Evolutionary conservation across 2,113 vertebrate genomes (phyloP), one percentile per base, ranked within the genome.

Genomic region (Gymnorhina tibicen): DNA sequence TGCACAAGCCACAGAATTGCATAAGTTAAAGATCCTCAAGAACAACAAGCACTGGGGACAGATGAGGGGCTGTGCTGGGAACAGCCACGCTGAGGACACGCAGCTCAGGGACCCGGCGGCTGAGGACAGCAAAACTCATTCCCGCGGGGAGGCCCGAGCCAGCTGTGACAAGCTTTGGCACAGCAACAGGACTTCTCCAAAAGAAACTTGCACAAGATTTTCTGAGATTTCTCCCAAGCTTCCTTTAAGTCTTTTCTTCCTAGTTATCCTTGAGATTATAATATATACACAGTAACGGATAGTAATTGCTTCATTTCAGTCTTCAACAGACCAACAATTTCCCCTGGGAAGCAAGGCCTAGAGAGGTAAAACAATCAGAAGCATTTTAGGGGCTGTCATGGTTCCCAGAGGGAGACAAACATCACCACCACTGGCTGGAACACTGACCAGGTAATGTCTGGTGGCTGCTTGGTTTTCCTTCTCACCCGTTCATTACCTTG

Each of bases 331-430:
- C 91, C 66, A 75, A 78, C 7, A 2, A 35, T 39, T 64, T 58
- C 70, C 87, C 87, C 89, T 74, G 93, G 74, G 55, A 91, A 94
- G 93, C 92, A 95, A 96, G 88, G 91, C 88, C 92, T 92, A 55
- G 33, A 80, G 87, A 92, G 89, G 88, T 83, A 46, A 82, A 80
- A 81, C 46, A 49, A 91, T 81, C 72, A 86, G 53, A 89, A 93
- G 76, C 39, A 24, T 78, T 81, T 89, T 17, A 7, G 46, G 59
- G 42, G 47, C 2, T 41, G 59, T 55, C 59, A 14, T 0, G 15
- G 39, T 41, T 87, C 86, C 88, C 86, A 83, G 67, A 24, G 30
- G 5, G 37, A 72, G 8, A 56, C 47, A 42, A 80, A 79, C 50
- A 20, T 26, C 50, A 77, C 52, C 79, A 41, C 5, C 33, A 24